Evolutionary conservation across 2,888 invertebrate species (phyloP).

Genomic region (Pyrgus malvae): DNA sequence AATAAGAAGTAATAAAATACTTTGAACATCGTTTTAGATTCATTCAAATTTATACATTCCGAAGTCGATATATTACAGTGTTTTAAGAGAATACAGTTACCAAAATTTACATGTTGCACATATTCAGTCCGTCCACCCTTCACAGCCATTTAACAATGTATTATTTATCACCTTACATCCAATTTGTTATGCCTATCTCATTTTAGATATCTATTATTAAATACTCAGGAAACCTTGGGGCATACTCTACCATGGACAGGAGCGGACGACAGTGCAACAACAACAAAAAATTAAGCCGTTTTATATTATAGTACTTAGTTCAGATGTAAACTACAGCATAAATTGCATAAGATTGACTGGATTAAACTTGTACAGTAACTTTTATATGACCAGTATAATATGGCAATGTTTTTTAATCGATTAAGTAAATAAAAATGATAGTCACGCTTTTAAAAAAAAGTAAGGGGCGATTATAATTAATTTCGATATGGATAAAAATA

Average conservation of each 20-base stretch:
- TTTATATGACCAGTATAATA: no score
- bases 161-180: slow-evolving; percentile 17
- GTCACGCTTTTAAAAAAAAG: no score
- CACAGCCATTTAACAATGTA: slow-evolving; percentile 22
- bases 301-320: neutral
- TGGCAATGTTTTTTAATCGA: no score
- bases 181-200: slow-evolving; percentile 17
- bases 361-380: no score
- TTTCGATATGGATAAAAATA: no score
- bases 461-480: no score
- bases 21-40: slow-evolving; percentile 1
- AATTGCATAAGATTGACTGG: no score
- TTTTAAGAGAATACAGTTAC: slow-evolving; percentile 21
- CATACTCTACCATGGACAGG: slow-evolving; percentile 20
- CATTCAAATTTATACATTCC: slow-evolving; percentile 5
- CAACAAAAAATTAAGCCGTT: slow-evolving; percentile 1
- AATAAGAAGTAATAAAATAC: slow-evolving; percentile 19
- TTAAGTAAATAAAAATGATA: no score
- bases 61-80: slow-evolving; percentile 9
- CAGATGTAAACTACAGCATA: no score
- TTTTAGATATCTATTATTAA: slow-evolving; percentile 5
- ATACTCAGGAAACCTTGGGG: slow-evolving; percentile 12
- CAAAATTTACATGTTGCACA: slow-evolving; percentile 22
- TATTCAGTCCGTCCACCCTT: slow-evolving; percentile 24
- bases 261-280: slow-evolving; percentile 25